Evolutionary conservation across 2,113 vertebrate genomes (phyloP).

Genomic region (Odontophorus gujanensis): DNA sequence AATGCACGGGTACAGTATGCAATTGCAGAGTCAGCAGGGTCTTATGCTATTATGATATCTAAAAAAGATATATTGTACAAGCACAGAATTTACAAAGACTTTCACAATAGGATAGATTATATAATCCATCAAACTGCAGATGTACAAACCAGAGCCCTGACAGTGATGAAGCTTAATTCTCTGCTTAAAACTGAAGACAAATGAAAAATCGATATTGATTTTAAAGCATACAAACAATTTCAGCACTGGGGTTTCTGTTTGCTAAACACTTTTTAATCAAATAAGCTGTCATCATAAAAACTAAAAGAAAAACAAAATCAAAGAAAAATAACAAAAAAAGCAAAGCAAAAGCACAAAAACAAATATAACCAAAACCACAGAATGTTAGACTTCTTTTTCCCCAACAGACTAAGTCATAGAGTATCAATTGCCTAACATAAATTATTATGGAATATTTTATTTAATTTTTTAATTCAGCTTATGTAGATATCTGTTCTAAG

Average conservation of each 20-base stretch:
- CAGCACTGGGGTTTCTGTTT: neutral
- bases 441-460: neutral
- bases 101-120: neutral
- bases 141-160: neutral
- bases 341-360: neutral
- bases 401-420: neutral
- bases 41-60: neutral
- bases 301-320: neutral
- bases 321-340: neutral
- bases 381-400: neutral
- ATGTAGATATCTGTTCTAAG: neutral
- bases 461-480: neutral
- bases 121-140: neutral
- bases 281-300: slow-evolving; percentile 10
- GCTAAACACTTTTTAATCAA: neutral
- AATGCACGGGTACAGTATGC: neutral
- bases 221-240: neutral
- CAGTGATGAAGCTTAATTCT: neutral
- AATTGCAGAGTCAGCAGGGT: neutral
- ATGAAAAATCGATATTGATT: neutral
- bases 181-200: neutral
- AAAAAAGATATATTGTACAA: neutral
- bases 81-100: neutral
- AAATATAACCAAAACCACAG: neutral
- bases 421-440: neutral